Evolutionary conservation across 1,140 invertebrate genomes (phyloP).

Genomic region (Drosophila obscura): DNA sequence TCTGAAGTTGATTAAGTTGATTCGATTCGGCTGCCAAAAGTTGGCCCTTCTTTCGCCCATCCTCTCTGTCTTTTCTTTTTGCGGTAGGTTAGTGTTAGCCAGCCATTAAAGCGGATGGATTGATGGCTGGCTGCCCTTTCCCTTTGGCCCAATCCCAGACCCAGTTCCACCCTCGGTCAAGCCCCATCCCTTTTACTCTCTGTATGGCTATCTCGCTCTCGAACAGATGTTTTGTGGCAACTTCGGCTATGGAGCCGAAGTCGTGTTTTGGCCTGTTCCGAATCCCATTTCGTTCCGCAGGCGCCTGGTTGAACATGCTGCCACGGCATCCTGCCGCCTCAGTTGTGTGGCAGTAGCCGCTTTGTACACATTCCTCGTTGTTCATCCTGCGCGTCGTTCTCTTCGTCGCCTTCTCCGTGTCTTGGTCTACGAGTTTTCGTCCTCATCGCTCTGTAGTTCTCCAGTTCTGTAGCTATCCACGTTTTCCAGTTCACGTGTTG

Average conservation of each 20-base stretch:
- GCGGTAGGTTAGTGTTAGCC: constrained; percentile 77
- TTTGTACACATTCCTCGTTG: constrained; percentile 72
- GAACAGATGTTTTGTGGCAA: constrained; percentile 18
- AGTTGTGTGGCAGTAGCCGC: constrained; percentile 73
- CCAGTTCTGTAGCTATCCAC: constrained; percentile 21
- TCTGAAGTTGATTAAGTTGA: constrained; percentile 31
- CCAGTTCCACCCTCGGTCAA: constrained; percentile 8
- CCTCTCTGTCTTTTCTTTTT: constrained; percentile 43
- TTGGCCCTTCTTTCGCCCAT: background rate
- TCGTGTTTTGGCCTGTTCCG: constrained; percentile 56
- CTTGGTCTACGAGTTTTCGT: constrained; percentile 44
- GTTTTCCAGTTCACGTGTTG: constrained; percentile 47
- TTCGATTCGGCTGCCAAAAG: background rate
- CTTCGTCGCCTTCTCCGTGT: constrained; percentile 37
- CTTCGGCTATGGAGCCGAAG: constrained; percentile 31
- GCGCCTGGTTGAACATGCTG: constrained; percentile 32
- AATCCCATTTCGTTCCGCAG: constrained; percentile 60
- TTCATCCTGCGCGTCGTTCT: constrained; percentile 69
- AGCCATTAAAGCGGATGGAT: constrained; percentile 28
- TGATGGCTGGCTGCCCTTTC: constrained; percentile 1
- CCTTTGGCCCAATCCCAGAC: constrained; percentile 9
- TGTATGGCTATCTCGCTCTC: constrained; percentile 26
- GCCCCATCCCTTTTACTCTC: constrained; percentile 3
- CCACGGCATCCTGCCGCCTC: constrained; percentile 33
- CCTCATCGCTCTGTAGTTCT: constrained; percentile 34